Conservation (phyloP, 2,888 invertebrate genomes). For the Trichogramma dendrolimi region DNA sequence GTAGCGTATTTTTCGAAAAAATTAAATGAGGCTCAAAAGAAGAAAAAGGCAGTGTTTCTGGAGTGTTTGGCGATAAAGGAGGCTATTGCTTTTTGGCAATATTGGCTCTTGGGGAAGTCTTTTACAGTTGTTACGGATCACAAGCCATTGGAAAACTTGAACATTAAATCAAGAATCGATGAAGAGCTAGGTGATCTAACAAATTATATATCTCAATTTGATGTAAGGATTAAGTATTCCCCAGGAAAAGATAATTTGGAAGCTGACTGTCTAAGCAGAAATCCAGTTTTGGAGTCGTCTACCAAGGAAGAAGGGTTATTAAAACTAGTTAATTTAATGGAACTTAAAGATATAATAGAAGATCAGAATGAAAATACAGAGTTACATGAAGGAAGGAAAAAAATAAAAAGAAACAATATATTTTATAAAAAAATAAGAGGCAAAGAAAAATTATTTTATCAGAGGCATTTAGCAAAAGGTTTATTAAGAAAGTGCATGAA, state of each 20-base stretch:
- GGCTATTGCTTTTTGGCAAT: conserved; percentile 33
- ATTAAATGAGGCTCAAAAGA: conserved; percentile 26
- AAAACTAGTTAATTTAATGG: conserved; percentile 30
- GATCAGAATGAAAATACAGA: conserved; percentile 28
- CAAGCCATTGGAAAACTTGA: conserved; percentile 33
- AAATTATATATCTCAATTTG: conserved; percentile 35
- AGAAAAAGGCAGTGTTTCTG: conserved; percentile 31
- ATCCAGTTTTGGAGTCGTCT: conserved; percentile 30
- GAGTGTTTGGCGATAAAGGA: conserved; percentile 36
- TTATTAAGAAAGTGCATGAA: conserved; percentile 23
- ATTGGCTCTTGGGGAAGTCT: conserved; percentile 27
- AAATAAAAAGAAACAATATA: conserved; percentile 21
- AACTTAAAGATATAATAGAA: conserved; percentile 24
- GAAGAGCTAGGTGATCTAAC: conserved; percentile 34
- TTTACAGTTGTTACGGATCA: conserved; percentile 28
- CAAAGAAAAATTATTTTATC: conserved; percentile 30
- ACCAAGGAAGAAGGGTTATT: conserved; percentile 29
- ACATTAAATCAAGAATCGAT: conserved; percentile 34
- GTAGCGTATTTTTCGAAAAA: conserved; percentile 31
- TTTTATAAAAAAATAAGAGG: conserved; percentile 23
- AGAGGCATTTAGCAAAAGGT: conserved; percentile 24
- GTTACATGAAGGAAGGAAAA: conserved; percentile 13
- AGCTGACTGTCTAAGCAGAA: conserved; percentile 33
- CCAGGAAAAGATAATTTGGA: conserved; percentile 32
- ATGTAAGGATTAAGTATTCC: conserved; percentile 32